Evolutionary conservation across 2,888 invertebrate genomes (phyloP), one percentile per base, ranked within the genome.

Genomic region (Chirona hameri): DNA sequence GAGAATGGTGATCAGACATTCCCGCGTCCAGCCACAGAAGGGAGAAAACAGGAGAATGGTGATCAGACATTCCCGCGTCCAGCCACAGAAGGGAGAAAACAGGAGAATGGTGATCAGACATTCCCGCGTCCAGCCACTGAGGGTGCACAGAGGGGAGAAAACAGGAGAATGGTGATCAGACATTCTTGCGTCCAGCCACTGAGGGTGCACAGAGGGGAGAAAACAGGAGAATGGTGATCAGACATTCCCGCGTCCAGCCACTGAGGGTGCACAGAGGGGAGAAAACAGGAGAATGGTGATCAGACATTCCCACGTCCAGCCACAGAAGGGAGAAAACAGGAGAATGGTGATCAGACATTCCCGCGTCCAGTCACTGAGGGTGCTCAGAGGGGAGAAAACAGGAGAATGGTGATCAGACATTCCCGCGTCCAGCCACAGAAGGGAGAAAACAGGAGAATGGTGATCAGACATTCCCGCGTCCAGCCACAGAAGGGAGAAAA

Each of bases 381-480:
- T 29, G n/a, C 27, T 29, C 15, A 18, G 52, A 52, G 52, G 52
- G 52, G 52, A 27, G 29, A 14, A n/a, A n/a, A n/a, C n/a, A n/a
- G n/a, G n/a, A n/a, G n/a, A n/a, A n/a, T n/a, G n/a, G n/a, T n/a
- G n/a, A n/a, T n/a, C n/a, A n/a, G n/a, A n/a, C n/a, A n/a, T 95
- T 0, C 99, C 99, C 87, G 93, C 91, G 82, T 94, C 92, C 81
- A 88, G 87, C 85, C 87, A 86, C 86, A 18, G 52, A 52, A 12
- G 52, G 52, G 52, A 27, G 29, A 14, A n/a, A n/a, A n/a, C n/a
- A n/a, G n/a, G n/a, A n/a, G n/a, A n/a, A n/a, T n/a, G n/a, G n/a
- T n/a, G n/a, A n/a, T n/a, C n/a, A n/a, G n/a, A n/a, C n/a, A n/a
- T 95, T 0, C 99, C 99, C 87, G 93, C 91, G 82, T 94, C 92